A percentile compares a stretch with the other conserved stretches of the same genome.
These are phyloP conservation scores for Empis livida DNA, from an alignment of 2,888 invertebrate genomes.

Conservation along the genomic window DNA sequence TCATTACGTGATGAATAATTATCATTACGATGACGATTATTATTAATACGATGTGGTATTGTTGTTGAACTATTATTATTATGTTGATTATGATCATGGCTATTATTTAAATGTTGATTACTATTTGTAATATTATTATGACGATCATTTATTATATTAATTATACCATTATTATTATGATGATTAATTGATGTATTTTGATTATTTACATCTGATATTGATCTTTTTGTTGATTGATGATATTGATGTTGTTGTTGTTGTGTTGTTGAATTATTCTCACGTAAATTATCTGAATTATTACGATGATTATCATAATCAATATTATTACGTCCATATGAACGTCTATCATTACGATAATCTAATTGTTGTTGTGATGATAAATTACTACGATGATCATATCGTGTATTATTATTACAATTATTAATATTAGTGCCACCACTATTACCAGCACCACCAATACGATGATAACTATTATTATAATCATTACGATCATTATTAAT, in stretches of 20 bases:
- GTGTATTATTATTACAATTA: slow-evolving; percentile 2
- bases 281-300: slow-evolving; percentile 13
- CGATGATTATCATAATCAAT: slow-evolving; percentile 25
- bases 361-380: slow-evolving; percentile 12
- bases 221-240: background rate
- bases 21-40: slow-evolving; percentile 15
- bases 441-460: background rate
- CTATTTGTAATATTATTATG: slow-evolving; percentile 10
- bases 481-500: slow-evolving; percentile 2
- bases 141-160: no score
- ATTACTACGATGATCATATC: slow-evolving; percentile 10
- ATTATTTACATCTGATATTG: no score
- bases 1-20: slow-evolving; percentile 41
- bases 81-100: no score
- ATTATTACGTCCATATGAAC: slow-evolving; percentile 42
- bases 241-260: background rate
- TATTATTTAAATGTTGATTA: slow-evolving; percentile 12
- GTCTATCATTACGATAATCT: slow-evolving; percentile 24
- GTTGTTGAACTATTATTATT: slow-evolving; percentile 35
- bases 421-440: background rate
- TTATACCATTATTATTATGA: no score
- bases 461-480: background rate
- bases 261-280: slow-evolving; percentile 7
- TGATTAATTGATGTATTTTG: no score
- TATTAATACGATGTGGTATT: slow-evolving; percentile 19